A percentile compares a stretch with the other conserved stretches of the same genome.
Conservation (phyloP, 2,797 vertebrate species). For the Fistularia commersonii region DNA sequence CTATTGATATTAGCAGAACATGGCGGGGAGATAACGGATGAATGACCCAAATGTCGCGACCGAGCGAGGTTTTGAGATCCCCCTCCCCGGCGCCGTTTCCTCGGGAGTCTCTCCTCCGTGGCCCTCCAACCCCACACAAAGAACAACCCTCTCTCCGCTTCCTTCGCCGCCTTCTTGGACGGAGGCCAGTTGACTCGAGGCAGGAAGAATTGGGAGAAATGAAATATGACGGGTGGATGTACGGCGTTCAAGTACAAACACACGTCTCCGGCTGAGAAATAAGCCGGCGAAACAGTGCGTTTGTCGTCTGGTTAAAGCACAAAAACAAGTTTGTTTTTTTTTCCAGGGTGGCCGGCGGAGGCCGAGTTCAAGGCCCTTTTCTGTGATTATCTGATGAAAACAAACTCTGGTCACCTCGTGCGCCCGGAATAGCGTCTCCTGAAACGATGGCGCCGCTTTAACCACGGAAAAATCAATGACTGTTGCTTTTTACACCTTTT, state of each 20-base stretch:
- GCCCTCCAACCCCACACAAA: conserved; percentile 12
- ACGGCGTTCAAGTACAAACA: conserved; percentile 26
- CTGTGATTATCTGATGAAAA: too few relatives aligned
- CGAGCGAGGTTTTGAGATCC: conserved; percentile 33
- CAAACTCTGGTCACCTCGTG: too few relatives aligned
- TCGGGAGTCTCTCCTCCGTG: conserved; percentile 35
- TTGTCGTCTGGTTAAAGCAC: too few relatives aligned
- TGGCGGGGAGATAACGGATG: conserved; percentile 38
- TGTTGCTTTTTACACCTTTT: too few relatives aligned
- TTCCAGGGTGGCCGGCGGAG: too few relatives aligned
- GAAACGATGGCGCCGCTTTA: too few relatives aligned
- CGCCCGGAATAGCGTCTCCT: too few relatives aligned
- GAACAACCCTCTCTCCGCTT: conserved; percentile 22
- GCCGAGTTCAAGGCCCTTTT: too few relatives aligned
- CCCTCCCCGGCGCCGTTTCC: conserved; percentile 20
- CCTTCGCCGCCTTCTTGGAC: conserved; percentile 39
- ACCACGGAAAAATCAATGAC: too few relatives aligned
- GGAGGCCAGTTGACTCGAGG: conserved; percentile 30
- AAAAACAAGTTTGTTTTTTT: conserved; percentile 5
- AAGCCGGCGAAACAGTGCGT: conserved; percentile 26
- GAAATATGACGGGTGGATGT: conserved; percentile 34
- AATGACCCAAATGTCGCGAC: conserved; percentile 34
- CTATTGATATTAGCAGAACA: conserved; percentile 34
- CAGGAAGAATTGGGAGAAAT: conserved; percentile 47
- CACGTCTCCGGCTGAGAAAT: conserved; percentile 21